Evolutionary conservation across 2,797 vertebrate genomes (phyloP).

Genomic region (Oreochromis mossambicus): DNA sequence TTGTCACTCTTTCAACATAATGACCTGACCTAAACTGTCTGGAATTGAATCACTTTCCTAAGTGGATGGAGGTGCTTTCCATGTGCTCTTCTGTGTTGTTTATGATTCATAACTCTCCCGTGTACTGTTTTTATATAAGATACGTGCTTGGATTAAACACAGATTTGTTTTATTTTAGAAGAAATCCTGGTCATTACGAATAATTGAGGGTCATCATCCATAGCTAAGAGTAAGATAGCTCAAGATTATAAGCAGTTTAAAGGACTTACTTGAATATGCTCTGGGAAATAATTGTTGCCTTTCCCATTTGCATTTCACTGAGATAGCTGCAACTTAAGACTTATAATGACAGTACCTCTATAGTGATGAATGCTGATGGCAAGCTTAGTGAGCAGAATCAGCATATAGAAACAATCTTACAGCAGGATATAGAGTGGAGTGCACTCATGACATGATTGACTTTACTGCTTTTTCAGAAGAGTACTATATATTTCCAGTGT

Average conservation of each 20-base stretch:
- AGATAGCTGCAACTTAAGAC: background rate
- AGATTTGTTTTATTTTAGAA: background rate
- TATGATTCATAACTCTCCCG: background rate
- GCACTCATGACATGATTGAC: background rate
- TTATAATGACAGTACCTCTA: background rate
- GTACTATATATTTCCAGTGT: background rate
- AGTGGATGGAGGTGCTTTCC: background rate
- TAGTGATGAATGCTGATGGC: background rate
- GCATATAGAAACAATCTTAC: background rate
- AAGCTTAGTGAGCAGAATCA: background rate
- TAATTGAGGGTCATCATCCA: background rate
- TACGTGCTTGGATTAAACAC: background rate
- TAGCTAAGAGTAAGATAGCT: background rate
- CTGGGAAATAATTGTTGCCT: background rate
- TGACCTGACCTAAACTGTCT: background rate
- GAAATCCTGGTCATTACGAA: background rate
- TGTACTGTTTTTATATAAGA: background rate
- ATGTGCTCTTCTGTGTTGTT: background rate
- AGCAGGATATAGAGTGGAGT: background rate
- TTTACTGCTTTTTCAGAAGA: background rate
- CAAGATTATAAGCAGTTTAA: background rate
- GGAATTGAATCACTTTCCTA: background rate
- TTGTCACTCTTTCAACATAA: background rate
- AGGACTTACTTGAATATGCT: background rate
- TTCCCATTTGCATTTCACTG: background rate